A percentile compares a stretch with the other conserved stretches of the same genome.
phyloP scores from a whole-genome alignment of 2,113 vertebrate genomes.

The Nesoenas mayeri region DNA sequence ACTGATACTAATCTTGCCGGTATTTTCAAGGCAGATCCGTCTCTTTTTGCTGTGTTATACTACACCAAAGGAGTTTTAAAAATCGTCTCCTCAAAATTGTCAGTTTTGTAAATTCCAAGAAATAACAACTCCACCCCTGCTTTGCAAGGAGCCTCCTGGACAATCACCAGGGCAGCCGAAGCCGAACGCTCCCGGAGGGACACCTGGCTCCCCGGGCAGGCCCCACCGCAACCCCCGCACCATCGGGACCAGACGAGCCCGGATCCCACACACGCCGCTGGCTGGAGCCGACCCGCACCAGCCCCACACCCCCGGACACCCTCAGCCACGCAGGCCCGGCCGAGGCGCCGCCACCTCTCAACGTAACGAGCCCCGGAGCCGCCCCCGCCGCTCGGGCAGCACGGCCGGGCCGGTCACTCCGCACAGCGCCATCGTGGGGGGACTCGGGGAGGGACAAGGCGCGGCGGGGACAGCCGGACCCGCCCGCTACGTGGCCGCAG shows the following conservation, averaged over 20 bases:
- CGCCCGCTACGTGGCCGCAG: background rate
- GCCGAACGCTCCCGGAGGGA: no score
- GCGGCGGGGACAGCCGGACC: background rate
- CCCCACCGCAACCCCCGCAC: no score
- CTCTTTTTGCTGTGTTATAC: accelerated
- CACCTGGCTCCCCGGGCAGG: no score
- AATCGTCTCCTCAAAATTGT: background rate
- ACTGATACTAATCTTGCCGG: background rate
- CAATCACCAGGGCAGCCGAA: no score
- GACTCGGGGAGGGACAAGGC: background rate
- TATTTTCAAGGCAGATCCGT: background rate
- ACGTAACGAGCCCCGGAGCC: background rate
- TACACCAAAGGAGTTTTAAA: accelerated
- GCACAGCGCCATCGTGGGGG: slow-evolving; percentile 16
- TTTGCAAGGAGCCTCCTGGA: background rate
- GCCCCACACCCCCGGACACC: no score
- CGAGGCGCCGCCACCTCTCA: background rate
- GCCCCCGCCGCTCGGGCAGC: no score
- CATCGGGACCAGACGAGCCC: no score
- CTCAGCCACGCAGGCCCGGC: no score
- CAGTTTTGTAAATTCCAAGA: background rate
- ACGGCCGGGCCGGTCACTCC: background rate
- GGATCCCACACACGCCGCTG: no score
- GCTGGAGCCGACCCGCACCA: background rate
- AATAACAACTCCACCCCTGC: accelerated